Percentiles rank a stretch among this genome's conserved stretches.
Conservation (phyloP, 1,140 invertebrate genomes). For the Ceratina japonica region DNA sequence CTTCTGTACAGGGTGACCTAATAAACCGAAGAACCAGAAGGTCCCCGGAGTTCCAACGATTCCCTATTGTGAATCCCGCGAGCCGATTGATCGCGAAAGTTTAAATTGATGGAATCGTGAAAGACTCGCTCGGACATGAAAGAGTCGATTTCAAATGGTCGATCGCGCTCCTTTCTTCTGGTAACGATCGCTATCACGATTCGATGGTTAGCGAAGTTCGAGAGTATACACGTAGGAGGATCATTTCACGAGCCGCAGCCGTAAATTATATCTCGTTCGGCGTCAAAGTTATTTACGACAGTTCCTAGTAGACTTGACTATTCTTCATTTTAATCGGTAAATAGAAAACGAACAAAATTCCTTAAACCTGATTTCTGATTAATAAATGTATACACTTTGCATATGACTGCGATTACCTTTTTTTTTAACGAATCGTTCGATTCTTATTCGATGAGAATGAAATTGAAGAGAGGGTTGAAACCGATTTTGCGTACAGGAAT, state of each 20-base stretch:
- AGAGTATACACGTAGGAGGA: constrained; percentile 13
- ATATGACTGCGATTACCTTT: no score
- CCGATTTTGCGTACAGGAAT: constrained; percentile 7
- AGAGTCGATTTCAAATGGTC: not conserved
- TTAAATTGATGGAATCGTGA: not conserved
- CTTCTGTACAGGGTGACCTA: constrained; percentile 62
- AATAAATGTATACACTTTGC: no score
- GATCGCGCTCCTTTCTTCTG: no score
- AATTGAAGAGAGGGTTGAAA: constrained; percentile 22
- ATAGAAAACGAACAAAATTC: not conserved
- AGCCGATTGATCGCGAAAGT: not conserved
- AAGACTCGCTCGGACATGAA: not conserved
- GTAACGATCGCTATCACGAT: not conserved
- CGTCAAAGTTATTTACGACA: constrained; percentile 39
- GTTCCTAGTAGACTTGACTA: constrained; percentile 7
- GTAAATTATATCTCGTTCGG: constrained; percentile 38
- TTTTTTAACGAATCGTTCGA: no score
- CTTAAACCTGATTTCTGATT: no score
- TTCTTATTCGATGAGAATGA: not conserved
- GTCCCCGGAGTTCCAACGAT: no score
- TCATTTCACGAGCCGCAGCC: constrained; percentile 12
- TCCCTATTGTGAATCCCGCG: not conserved
- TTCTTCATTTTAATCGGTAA: not conserved
- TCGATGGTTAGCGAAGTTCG: no score
- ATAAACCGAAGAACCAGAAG: constrained; percentile 11